Percentiles rank a stretch among this genome's conserved stretches.
phyloP scores from a whole-genome alignment of 2,113 vertebrate genomes.

The Platichthys flesus region DNA sequence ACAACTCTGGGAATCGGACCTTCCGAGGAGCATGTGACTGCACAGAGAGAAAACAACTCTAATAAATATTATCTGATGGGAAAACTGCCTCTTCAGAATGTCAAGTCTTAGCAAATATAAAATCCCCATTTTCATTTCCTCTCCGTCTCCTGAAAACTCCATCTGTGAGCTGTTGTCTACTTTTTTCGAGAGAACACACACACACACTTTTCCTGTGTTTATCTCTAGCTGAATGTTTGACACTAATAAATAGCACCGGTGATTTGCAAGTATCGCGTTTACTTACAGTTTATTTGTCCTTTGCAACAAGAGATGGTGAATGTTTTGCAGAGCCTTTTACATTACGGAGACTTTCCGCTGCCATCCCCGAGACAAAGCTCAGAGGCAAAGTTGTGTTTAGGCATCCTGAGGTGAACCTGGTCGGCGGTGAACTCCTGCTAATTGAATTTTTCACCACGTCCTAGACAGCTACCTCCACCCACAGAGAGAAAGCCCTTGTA shows the following conservation, averaged over 20 bases:
- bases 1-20: no score
- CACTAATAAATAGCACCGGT: neutral
- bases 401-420: slow-evolving; percentile 55
- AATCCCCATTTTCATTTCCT: neutral
- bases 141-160: neutral
- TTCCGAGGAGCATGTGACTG: no score
- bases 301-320: slow-evolving; percentile 46
- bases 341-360: slow-evolving; percentile 16
- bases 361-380: slow-evolving; percentile 31
- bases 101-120: neutral
- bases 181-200: neutral
- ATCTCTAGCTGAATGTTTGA: neutral
- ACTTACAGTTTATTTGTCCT: slow-evolving; percentile 53
- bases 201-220: slow-evolving; percentile 5
- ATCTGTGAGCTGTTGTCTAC: neutral
- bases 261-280: slow-evolving; percentile 9
- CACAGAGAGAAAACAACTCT: no score
- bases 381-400: slow-evolving; percentile 46
- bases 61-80: no score
- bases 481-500: slow-evolving; percentile 52
- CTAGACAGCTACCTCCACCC: slow-evolving; percentile 57
- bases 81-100: neutral
- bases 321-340: slow-evolving; percentile 26
- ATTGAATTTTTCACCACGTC: slow-evolving; percentile 64
- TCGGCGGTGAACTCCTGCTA: slow-evolving; percentile 40